Percentiles rank a stretch among this genome's conserved stretches.
Conservation (phyloP, 2,113 vertebrate species). For the Rhynchomys soricoides region DNA sequence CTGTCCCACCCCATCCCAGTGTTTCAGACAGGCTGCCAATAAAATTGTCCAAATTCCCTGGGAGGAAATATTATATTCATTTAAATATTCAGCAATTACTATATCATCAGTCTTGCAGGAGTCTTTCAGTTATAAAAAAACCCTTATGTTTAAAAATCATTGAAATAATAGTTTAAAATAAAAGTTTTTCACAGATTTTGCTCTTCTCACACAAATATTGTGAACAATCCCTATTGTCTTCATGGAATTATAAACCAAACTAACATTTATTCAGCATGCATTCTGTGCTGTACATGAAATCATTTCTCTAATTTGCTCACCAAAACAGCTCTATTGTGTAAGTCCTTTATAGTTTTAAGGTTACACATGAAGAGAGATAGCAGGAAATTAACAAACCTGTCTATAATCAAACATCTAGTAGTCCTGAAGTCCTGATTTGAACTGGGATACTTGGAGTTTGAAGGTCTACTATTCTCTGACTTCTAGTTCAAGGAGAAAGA, state of each 20-base stretch:
- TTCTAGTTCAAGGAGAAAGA: not conserved
- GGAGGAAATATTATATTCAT: not conserved
- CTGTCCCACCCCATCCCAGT: not conserved
- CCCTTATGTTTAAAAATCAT: not conserved
- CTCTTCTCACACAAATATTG: not conserved
- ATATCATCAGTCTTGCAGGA: not conserved
- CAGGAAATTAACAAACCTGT: not conserved
- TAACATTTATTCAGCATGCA: not conserved
- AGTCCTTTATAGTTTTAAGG: not conserved
- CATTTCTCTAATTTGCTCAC: not conserved
- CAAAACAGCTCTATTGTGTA: not conserved
- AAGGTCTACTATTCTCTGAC: not conserved
- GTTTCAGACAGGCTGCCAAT: not conserved
- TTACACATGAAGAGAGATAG: not conserved
- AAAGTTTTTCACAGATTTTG: not conserved
- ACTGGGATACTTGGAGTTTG: not conserved
- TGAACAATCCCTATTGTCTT: not conserved
- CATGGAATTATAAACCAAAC: not conserved
- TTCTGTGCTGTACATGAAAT: not conserved
- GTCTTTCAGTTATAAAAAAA: not conserved
- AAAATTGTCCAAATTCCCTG: not conserved
- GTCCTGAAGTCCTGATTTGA: not conserved
- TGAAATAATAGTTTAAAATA: not conserved
- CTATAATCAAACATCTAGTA: not conserved
- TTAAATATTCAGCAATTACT: not conserved